These are phyloP conservation scores for Drosophila yakuba DNA, from an alignment of 1,140 invertebrate genomes.

Conservation along the genomic window DNA sequence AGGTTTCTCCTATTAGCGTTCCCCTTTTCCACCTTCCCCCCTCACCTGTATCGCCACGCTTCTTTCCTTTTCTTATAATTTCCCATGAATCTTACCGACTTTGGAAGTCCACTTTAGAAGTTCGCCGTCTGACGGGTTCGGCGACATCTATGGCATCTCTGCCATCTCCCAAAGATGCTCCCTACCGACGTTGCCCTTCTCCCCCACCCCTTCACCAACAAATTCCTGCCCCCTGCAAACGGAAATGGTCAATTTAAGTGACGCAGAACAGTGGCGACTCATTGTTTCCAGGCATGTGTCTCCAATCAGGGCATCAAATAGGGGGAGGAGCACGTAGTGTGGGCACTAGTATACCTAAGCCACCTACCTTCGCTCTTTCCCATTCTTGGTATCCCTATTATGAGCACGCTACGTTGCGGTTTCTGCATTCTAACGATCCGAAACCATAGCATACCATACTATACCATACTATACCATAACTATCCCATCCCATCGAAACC, in stretches of 20 bases:
- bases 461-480: not conserved
- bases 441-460: not conserved
- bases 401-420: constrained; percentile 40
- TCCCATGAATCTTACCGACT: constrained; percentile 19
- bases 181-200: not conserved
- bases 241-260: constrained; percentile 74
- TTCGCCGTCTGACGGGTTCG: constrained; percentile 14
- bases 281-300: constrained; percentile 57
- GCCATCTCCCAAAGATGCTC: not conserved
- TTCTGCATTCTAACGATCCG: constrained; percentile 31
- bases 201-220: not conserved
- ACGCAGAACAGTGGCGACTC: constrained; percentile 55
- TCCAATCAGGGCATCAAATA: constrained; percentile 12
- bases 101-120: constrained; percentile 24
- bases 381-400: constrained; percentile 27
- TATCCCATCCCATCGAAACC: no score
- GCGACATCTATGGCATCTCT: constrained; percentile 37
- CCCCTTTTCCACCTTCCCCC: not conserved
- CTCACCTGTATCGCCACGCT: constrained; percentile 2
- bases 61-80: constrained; percentile 15
- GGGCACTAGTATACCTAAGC: not conserved
- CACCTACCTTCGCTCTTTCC: not conserved
- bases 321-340: constrained; percentile 15
- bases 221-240: constrained; percentile 15
- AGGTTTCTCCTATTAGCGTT: constrained; percentile 15